Evolutionary conservation across 2,888 invertebrate species (phyloP).

Genomic region (Tachina grossa): DNA sequence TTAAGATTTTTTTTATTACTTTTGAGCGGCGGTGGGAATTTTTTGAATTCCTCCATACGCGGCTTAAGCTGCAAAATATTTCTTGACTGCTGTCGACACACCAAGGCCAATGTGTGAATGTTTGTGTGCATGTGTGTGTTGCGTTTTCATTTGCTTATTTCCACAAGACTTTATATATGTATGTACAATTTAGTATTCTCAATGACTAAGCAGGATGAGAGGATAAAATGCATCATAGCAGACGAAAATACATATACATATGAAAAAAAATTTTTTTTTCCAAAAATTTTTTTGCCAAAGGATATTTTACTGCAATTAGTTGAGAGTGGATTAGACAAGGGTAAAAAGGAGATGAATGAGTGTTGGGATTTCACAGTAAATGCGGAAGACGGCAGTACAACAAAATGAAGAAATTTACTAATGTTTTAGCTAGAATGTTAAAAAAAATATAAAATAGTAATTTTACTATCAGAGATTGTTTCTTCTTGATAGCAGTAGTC

Average conservation of each 20-base stretch:
- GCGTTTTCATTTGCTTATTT: slow-evolving; percentile 43
- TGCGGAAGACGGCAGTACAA: background rate
- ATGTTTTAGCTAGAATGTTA: background rate
- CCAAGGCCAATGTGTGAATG: background rate
- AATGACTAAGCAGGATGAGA: slow-evolving; percentile 11
- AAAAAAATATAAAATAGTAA: background rate
- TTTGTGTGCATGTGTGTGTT: background rate
- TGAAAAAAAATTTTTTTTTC: no score
- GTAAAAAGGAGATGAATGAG: background rate
- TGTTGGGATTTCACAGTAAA: slow-evolving; percentile 20
- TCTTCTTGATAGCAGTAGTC: no score
- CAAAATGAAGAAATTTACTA: slow-evolving; percentile 2
- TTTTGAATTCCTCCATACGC: slow-evolving; percentile 16
- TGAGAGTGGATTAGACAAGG: slow-evolving; percentile 39
- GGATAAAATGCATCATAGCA: slow-evolving; percentile 41
- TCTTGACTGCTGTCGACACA: background rate
- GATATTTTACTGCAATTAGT: slow-evolving; percentile 69
- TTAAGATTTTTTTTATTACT: slow-evolving; percentile 34
- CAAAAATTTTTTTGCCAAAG: slow-evolving; percentile 61
- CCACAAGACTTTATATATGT: slow-evolving; percentile 49
- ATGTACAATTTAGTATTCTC: slow-evolving; percentile 18
- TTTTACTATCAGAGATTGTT: background rate
- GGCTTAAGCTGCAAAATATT: background rate
- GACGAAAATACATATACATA: slow-evolving; percentile 45
- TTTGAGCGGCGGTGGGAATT: background rate